Conservation (phyloP, 2,888 invertebrate species). For the Tachina lurida region DNA sequence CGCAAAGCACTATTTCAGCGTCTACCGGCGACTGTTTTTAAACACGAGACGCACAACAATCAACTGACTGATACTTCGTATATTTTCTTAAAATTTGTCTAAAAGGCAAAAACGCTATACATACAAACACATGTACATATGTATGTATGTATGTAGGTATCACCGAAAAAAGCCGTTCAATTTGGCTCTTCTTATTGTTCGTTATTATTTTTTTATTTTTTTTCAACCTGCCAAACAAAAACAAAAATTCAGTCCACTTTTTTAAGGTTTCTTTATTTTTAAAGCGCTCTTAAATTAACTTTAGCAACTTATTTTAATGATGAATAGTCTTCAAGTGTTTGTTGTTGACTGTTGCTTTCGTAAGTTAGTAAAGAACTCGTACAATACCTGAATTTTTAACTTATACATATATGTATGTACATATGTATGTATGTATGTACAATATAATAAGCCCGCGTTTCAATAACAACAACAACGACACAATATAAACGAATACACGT, state of each 20-base stretch:
- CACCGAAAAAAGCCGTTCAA: constrained; percentile 4
- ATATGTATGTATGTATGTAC: too few species aligned
- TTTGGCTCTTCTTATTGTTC: constrained; percentile 45
- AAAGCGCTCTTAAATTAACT: constrained; percentile 29
- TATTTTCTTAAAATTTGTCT: constrained; percentile 51
- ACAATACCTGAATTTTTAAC: constrained; percentile 52
- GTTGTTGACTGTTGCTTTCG: constrained; percentile 16
- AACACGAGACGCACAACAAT: constrained; percentile 74
- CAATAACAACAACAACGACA: too few species aligned
- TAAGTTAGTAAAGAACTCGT: constrained; percentile 14
- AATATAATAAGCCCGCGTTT: too few species aligned
- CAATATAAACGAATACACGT: constrained; percentile 24
- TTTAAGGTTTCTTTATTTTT: constrained; percentile 41
- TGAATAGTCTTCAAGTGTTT: constrained; percentile 25
- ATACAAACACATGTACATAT: too few species aligned
- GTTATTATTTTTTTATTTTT: not conserved
- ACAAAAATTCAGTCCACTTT: constrained; percentile 16
- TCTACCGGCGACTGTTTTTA: constrained; percentile 56
- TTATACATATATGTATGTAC: not conserved
- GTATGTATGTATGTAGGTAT: not conserved
- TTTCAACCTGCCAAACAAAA: constrained; percentile 21
- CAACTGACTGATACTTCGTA: constrained; percentile 70
- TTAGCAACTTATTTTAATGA: constrained; percentile 20
- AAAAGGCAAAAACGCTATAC: constrained; percentile 27
- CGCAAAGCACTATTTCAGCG: constrained; percentile 34